Evolutionary conservation across 2,113 vertebrate genomes (phyloP).

Genomic region (Mugil cephalus): DNA sequence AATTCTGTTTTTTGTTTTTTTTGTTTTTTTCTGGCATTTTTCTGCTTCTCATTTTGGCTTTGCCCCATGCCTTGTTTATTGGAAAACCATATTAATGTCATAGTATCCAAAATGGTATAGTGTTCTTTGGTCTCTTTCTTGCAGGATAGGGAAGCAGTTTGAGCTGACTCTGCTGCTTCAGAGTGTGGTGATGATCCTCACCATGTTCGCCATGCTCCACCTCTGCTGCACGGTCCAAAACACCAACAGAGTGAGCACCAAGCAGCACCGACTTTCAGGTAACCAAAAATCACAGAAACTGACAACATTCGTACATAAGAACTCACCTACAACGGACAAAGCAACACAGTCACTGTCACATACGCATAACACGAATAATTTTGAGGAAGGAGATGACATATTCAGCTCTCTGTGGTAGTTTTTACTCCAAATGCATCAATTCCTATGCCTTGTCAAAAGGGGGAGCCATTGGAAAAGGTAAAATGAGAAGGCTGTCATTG

Average conservation of each 20-base stretch:
- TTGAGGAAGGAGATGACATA: background rate
- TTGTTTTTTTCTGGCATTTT: background rate
- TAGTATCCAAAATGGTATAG: too few species aligned
- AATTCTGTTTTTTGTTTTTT: background rate
- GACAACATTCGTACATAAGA: background rate
- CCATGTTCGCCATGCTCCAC: slow-evolving; percentile 86
- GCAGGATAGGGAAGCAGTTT: slow-evolving; percentile 88
- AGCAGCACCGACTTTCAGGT: slow-evolving; percentile 85
- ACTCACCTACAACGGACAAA: background rate
- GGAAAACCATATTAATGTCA: too few species aligned
- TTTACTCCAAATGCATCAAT: slow-evolving; percentile 3
- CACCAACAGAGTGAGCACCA: slow-evolving; percentile 83
- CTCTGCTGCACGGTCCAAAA: slow-evolving; percentile 85
- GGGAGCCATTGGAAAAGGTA: slow-evolving; percentile 72
- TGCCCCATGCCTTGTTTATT: too few species aligned
- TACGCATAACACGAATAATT: background rate
- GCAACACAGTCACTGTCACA: background rate
- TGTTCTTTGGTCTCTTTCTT: background rate
- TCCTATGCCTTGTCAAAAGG: slow-evolving; percentile 69
- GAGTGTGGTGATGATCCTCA: slow-evolving; percentile 87
- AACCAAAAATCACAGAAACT: background rate
- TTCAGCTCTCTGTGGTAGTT: slow-evolving; percentile 13
- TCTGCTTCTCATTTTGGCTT: too few species aligned
- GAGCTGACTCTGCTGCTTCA: slow-evolving; percentile 86
- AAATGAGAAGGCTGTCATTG: background rate